These are phyloP conservation scores for Drosophila kepulauana DNA, from an alignment of 1,140 invertebrate genomes.

Conservation along the genomic window DNA sequence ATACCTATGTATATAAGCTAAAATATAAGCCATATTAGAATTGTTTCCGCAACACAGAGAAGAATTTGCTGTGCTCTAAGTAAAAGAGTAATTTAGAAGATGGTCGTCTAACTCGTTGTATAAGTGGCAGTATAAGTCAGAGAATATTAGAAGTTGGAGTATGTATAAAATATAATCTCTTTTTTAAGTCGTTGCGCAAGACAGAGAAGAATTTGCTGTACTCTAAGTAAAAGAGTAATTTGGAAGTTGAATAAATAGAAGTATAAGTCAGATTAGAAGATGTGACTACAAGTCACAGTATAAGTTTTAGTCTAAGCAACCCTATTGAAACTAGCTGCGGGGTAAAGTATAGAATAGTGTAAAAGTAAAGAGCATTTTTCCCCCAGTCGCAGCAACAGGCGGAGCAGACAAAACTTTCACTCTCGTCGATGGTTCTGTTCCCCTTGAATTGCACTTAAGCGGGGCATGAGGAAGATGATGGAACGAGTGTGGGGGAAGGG, in stretches of 20 bases:
- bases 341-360: conserved; percentile 11
- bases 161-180: neutral
- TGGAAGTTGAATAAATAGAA: neutral
- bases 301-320: neutral
- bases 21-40: too few species aligned
- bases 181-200: too few species aligned
- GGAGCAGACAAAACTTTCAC: conserved; percentile 54
- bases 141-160: neutral
- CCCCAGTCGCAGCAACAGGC: conserved; percentile 43
- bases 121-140: too few species aligned
- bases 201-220: too few species aligned
- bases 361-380: neutral
- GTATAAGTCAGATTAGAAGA: neutral
- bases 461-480: neutral
- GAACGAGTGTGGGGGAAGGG: too few species aligned
- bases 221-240: too few species aligned
- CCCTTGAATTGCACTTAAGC: conserved; percentile 14
- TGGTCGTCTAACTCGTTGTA: too few species aligned
- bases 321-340: neutral
- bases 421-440: conserved; percentile 17
- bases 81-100: too few species aligned
- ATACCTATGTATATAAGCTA: neutral
- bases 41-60: too few species aligned
- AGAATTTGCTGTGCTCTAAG: too few species aligned
- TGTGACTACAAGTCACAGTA: too few species aligned